phyloP scores from a whole-genome alignment of 2,888 invertebrate genomes.

The Morpho deidamia region DNA sequence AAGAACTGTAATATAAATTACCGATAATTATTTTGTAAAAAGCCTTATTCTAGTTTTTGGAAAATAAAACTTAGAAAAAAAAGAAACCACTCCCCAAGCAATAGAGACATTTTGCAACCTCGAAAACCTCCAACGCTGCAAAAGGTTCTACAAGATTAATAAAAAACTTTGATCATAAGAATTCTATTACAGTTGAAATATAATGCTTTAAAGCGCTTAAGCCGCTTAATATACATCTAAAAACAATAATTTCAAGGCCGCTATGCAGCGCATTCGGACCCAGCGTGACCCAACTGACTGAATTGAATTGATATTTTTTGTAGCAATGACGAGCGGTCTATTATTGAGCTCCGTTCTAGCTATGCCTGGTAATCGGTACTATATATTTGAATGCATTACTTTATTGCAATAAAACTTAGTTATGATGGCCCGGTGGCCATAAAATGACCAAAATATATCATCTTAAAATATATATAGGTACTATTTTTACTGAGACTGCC shows the following conservation, averaged over 20 bases:
- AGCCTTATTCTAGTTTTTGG: too few species aligned
- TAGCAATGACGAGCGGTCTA: conserved; percentile 17
- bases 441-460: too few species aligned
- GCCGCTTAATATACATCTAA: conserved; percentile 8
- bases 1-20: too few species aligned
- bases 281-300: conserved; percentile 38
- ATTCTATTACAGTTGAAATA: too few species aligned
- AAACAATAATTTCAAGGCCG: conserved; percentile 49
- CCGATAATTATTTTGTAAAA: too few species aligned
- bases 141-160: not conserved
- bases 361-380: conserved; percentile 14
- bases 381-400: conserved; percentile 4
- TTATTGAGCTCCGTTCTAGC: conserved; percentile 15
- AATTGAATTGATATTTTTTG: conserved; percentile 33
- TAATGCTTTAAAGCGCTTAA: conserved; percentile 1
- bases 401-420: not conserved
- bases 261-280: conserved; percentile 43
- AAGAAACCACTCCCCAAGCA: too few species aligned
- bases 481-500: too few species aligned
- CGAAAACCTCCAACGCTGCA: not conserved
- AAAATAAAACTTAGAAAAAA: too few species aligned
- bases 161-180: too few species aligned
- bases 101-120: too few species aligned
- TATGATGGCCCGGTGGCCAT: too few species aligned
- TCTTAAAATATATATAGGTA: too few species aligned